A percentile compares a stretch with the other conserved stretches of the same genome.
phyloP scores from a whole-genome alignment of 2,113 vertebrate genomes.

The Neotoma lepida region DNA sequence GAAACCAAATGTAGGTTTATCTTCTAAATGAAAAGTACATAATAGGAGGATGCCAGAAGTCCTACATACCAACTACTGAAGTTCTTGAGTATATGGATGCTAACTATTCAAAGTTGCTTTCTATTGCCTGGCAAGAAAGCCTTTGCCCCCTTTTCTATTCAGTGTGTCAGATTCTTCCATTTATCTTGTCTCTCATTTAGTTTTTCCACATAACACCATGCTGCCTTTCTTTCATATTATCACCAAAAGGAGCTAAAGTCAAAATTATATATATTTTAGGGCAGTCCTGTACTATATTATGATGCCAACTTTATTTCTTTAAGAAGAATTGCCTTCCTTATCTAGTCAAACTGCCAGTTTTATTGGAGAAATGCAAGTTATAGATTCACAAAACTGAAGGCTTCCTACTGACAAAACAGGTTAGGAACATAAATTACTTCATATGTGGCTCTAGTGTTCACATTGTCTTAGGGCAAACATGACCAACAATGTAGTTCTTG shows the following conservation, averaged over 20 bases:
- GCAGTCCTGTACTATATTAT: conserved; percentile 40
- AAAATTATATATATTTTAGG: conserved; percentile 48
- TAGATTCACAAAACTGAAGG: conserved; percentile 55
- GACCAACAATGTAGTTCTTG: conserved; percentile 6
- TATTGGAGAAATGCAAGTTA: conserved; percentile 53
- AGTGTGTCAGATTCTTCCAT: background rate
- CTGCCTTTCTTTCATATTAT: conserved; percentile 63
- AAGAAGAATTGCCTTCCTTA: conserved; percentile 45
- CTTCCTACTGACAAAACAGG: conserved; percentile 57
- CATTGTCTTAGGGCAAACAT: conserved; percentile 41
- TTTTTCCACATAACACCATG: conserved; percentile 32
- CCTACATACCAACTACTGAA: conserved; percentile 16
- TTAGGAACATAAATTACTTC: conserved; percentile 33
- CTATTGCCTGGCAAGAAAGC: conserved; percentile 27
- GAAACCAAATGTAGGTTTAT: conserved; percentile 56
- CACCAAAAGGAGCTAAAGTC: conserved; percentile 50
- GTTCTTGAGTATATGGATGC: conserved; percentile 42
- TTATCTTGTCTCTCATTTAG: background rate
- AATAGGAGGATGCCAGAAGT: conserved; percentile 43
- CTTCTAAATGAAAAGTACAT: conserved; percentile 52
- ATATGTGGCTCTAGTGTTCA: conserved; percentile 42
- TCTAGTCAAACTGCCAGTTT: conserved; percentile 61
- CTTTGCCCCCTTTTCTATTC: background rate
- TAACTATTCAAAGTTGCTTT: conserved; percentile 54
- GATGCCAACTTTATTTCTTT: conserved; percentile 55